These are phyloP conservation scores for Spinus olivaceus DNA, from an alignment of 2,797 vertebrate genomes.

Conservation along the genomic window DNA sequence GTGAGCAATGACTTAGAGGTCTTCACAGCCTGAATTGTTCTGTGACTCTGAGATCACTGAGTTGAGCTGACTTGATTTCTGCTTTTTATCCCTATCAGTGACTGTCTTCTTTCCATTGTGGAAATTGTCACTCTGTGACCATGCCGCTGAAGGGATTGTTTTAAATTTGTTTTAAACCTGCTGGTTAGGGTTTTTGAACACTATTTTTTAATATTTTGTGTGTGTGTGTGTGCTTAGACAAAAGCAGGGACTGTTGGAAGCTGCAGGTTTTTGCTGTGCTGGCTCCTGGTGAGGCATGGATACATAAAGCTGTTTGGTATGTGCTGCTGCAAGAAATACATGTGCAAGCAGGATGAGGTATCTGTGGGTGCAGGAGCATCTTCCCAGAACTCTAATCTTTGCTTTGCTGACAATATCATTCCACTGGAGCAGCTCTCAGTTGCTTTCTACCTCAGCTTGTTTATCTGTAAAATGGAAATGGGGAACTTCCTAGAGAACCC, in stretches of 20 bases:
- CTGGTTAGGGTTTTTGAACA: not conserved
- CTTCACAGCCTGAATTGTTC: not conserved
- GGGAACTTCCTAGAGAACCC: not conserved
- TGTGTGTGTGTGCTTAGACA: not conserved
- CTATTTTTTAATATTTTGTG: not conserved
- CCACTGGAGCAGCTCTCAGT: not conserved
- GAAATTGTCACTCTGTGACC: not conserved
- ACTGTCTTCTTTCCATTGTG: not conserved
- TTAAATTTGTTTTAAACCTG: not conserved
- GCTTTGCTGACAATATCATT: not conserved
- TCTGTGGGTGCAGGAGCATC: not conserved
- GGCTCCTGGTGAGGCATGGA: not conserved
- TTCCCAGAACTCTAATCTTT: not conserved
- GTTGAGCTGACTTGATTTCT: not conserved
- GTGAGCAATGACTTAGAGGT: not conserved
- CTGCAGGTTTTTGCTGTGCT: not conserved
- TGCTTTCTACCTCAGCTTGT: not conserved
- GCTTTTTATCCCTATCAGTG: not conserved
- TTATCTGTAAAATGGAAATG: not conserved
- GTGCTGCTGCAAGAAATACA: not conserved
- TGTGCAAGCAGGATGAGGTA: not conserved
- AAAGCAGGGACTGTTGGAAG: not conserved
- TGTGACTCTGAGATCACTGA: not conserved
- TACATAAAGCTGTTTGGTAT: not conserved
- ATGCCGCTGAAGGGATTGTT: fast-evolving